These are phyloP conservation scores for Athrips mouffetella DNA, from an alignment of 2,888 invertebrate species.

Conservation along the genomic window DNA sequence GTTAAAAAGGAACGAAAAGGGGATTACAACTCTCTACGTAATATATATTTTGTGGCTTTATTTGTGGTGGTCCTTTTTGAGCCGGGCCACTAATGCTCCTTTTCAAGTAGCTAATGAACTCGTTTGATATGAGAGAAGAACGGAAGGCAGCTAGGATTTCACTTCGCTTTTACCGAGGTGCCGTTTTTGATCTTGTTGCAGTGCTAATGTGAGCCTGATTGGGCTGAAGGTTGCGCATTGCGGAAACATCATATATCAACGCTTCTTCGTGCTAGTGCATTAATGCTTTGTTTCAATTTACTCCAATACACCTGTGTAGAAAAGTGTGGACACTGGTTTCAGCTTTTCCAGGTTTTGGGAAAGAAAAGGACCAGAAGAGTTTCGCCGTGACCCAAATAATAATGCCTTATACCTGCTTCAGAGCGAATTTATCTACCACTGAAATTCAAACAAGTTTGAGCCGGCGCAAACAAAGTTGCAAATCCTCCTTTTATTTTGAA, in stretches of 20 bases:
- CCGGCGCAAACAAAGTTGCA: conserved; percentile 7
- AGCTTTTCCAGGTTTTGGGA: too few relatives aligned
- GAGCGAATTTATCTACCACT: not conserved
- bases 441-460: not conserved
- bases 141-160: conserved; percentile 26
- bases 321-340: too few relatives aligned
- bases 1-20: conserved; percentile 33
- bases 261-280: not conserved
- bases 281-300: not conserved
- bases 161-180: conserved; percentile 23
- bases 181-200: conserved; percentile 14
- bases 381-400: too few relatives aligned
- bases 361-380: too few relatives aligned
- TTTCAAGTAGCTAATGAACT: conserved; percentile 45
- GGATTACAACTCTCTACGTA: conserved; percentile 19
- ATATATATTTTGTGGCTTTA: conserved; percentile 31
- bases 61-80: conserved; percentile 44
- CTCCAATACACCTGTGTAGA: not conserved
- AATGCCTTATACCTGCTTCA: too few relatives aligned
- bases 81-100: conserved; percentile 44
- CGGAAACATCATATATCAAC: not conserved
- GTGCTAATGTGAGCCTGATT: conserved; percentile 9
- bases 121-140: conserved; percentile 17
- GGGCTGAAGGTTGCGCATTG: not conserved
- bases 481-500: conserved; percentile 29